Percentiles rank a stretch among this genome's conserved stretches.
Evolutionary conservation across 2,888 invertebrate species (phyloP).

Genomic region (Bembecia ichneumoniformis): DNA sequence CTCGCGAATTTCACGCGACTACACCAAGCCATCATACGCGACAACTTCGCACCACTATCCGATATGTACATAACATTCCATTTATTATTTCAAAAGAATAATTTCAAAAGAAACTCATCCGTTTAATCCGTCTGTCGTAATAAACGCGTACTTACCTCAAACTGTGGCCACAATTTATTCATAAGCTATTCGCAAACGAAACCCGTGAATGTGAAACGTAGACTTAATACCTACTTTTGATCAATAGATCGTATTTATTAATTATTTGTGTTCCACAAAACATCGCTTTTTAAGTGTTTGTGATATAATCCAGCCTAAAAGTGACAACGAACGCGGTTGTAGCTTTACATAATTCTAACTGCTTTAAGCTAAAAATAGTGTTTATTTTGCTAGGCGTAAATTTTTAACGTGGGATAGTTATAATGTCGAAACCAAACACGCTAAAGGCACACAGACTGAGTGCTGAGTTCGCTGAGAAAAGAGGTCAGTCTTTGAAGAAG

Average conservation of each 20-base stretch:
- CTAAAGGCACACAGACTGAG: constrained; percentile 65
- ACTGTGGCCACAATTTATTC: constrained; percentile 10
- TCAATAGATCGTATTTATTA: constrained; percentile 62
- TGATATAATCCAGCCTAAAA: constrained; percentile 4
- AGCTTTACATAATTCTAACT: neutral
- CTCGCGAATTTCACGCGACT: constrained; percentile 43
- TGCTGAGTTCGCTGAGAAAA: constrained; percentile 64
- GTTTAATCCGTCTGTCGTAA: constrained; percentile 50
- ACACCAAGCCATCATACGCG: constrained; percentile 51
- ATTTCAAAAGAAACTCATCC: constrained; percentile 38
- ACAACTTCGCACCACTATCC: constrained; percentile 59
- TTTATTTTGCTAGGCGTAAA: constrained; percentile 30
- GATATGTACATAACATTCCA: constrained; percentile 64
- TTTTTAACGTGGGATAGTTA: constrained; percentile 25
- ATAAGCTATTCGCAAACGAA: constrained; percentile 7
- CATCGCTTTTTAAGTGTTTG: constrained; percentile 2
- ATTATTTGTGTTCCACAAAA: constrained; percentile 62
- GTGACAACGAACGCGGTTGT: constrained; percentile 10
- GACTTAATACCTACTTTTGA: constrained; percentile 48
- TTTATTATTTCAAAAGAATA: constrained; percentile 42
- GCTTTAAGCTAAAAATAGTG: constrained; percentile 16
- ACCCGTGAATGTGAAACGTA: neutral
- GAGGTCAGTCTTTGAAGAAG: constrained; percentile 53
- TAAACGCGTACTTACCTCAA: constrained; percentile 9
- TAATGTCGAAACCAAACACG: constrained; percentile 64